Conservation (phyloP, 2,888 invertebrate genomes). For the Macaria liturata region DNA sequence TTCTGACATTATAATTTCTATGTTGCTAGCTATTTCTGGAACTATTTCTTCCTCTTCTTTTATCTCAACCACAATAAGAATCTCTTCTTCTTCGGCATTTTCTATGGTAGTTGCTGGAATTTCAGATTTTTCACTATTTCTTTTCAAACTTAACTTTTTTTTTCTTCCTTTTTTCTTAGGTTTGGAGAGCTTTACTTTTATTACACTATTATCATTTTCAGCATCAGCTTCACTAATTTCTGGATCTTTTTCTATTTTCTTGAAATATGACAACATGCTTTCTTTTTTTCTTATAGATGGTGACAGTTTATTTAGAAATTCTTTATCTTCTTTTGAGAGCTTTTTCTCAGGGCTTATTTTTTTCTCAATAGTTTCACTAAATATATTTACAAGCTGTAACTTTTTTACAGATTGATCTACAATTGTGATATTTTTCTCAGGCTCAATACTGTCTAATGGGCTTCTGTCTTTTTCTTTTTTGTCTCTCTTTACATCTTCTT, state of each 20-base stretch:
- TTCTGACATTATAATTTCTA: conserved; percentile 18
- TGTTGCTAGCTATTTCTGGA: neutral
- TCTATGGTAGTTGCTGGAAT: conserved; percentile 26
- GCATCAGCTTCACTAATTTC: conserved; percentile 37
- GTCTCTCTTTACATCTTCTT: conserved; percentile 18
- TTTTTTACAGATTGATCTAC: conserved; percentile 39
- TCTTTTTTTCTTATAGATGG: conserved; percentile 84
- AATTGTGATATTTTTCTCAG: conserved; percentile 27
- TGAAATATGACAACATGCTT: conserved; percentile 84
- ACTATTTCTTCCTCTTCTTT: conserved; percentile 3
- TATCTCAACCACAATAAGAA: neutral
- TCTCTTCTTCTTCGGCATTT: neutral
- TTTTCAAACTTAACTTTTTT: conserved; percentile 48
- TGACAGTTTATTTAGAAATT: conserved; percentile 79
- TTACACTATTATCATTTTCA: conserved; percentile 47
- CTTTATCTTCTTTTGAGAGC: conserved; percentile 61
- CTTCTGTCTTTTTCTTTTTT: conserved; percentile 18
- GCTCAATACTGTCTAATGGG: conserved; percentile 23
- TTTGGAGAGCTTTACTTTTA: conserved; percentile 66
- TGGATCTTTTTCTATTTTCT: conserved; percentile 70
- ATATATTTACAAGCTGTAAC: conserved; percentile 57
- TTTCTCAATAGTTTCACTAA: conserved; percentile 43
- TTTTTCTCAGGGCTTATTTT: conserved; percentile 39
- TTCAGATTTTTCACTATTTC: conserved; percentile 28
- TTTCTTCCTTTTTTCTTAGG: conserved; percentile 55